Base-by-base conservation (phyloP, 2,797 vertebrate species). In the Neopelma chrysocephalum region DNA sequence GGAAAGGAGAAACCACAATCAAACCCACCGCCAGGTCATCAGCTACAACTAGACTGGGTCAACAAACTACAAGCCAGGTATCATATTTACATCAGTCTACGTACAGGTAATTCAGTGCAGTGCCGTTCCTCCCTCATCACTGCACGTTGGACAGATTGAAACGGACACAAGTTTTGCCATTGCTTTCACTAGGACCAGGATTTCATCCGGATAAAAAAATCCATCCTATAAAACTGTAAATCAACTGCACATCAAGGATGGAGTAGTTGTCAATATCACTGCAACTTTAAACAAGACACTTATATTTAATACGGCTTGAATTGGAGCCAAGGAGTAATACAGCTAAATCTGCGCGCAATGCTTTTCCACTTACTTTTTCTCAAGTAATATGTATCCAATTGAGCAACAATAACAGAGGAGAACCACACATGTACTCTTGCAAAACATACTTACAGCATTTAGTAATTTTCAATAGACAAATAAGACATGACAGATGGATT, bases 401-500 rank as follows among this genome's bases (percentile, higher is more conserved):
- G 82, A 96, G 77, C 45, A 96, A 97, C 90, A 94, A 91, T 78
- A 78, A 95, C 90, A 96, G 81, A 87, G 65, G 51, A 87, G 89
- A 95, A 68, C 57, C 89, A 82, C 96, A 96, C 68, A 89, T 96
- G 94, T 91, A 85, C 47, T 95, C 81, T 94, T 95, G 93, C 82
- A 96, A 96, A 96, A 96, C 93, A 93, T 77, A 82, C 66, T 96
- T 77, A 75, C 6, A 88, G 87, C 78, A 82, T 85, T 93, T 77
- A 94, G 80, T 92, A 82, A 94, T 81, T 97, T 96, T 90, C 93
- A 94, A 87, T 82, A 96, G 93, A 97, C 42, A 95, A 96, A 95
- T 82, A 64, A 23, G 72, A 89, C 7, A 2, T 15, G 38, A 92
- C 86, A 97, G 72, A 93, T 72, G 65, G 62, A 62, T 92, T 62